Percentiles rank a stretch among this genome's conserved stretches.
phyloP scores from a whole-genome alignment of 2,113 vertebrate species.

The Protobothrops flavoviridis region DNA sequence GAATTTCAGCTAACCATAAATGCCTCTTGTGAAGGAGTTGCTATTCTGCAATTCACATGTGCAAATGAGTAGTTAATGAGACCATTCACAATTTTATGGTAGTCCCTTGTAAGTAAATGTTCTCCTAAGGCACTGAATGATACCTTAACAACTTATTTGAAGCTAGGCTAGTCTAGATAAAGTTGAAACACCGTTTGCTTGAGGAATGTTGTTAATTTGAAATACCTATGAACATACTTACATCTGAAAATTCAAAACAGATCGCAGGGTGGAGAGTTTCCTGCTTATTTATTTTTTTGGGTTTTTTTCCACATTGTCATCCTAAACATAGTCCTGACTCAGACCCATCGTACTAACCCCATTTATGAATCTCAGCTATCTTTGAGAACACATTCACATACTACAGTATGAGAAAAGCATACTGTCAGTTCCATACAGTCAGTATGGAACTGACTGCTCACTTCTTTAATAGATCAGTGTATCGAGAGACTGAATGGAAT shows the following conservation, averaged over 20 bases:
- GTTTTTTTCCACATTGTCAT: neutral
- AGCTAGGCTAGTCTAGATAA: neutral
- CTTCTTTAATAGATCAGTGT: neutral
- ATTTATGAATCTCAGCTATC: neutral
- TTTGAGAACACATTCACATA: neutral
- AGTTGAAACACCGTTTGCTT: neutral
- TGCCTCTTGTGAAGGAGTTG: neutral
- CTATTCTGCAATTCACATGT: neutral
- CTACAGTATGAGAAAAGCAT: neutral
- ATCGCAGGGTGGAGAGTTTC: neutral
- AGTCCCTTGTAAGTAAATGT: neutral
- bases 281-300: neutral
- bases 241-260: conserved; percentile 10
- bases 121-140: neutral
- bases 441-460: neutral
- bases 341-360: neutral
- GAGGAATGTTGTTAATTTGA: conserved; percentile 6
- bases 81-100: neutral
- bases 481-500: neutral
- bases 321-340: neutral
- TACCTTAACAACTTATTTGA: neutral
- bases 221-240: neutral
- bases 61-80: neutral
- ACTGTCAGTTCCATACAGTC: too few relatives aligned
- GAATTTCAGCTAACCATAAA: neutral